A percentile compares a stretch with the other conserved stretches of the same genome.
Evolutionary conservation across 2,888 invertebrate genomes (phyloP).

Genomic region (Aelia acuminata): DNA sequence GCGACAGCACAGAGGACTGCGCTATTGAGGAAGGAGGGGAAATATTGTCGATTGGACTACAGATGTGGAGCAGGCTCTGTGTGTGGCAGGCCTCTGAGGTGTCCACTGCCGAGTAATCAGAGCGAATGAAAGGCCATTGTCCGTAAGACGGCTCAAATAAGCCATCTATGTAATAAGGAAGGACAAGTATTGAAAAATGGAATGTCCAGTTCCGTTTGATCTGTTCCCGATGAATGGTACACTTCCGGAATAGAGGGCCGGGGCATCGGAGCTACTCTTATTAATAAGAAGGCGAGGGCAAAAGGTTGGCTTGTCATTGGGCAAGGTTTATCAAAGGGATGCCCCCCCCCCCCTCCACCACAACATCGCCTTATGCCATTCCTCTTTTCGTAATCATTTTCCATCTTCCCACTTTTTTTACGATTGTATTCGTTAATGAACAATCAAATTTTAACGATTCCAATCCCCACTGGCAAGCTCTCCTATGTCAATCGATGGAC

Average conservation of each 20-base stretch:
- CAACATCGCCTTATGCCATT: no score
- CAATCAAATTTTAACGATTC: no score
- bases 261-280: conserved; percentile 8
- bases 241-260: conserved; percentile 1
- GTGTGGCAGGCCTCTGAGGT: background rate
- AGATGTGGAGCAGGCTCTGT: background rate
- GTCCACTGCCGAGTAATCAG: conserved; percentile 7
- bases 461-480: no score
- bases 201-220: conserved; percentile 49
- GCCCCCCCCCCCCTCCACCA: background rate
- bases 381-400: background rate
- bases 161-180: conserved; percentile 45
- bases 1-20: background rate
- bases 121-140: conserved; percentile 46
- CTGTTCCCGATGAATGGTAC: conserved; percentile 48
- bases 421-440: background rate
- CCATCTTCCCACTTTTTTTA: background rate
- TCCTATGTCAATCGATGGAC: no score
- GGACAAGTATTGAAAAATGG: conserved; percentile 51
- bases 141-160: conserved; percentile 10
- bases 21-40: background rate
- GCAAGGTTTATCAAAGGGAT: background rate
- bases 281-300: conserved; percentile 32
- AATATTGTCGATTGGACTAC: conserved; percentile 13
- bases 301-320: conserved; percentile 2